phyloP scores from a whole-genome alignment of 53 echinoderm and acorn worm species.

The Henricia sp. region DNA sequence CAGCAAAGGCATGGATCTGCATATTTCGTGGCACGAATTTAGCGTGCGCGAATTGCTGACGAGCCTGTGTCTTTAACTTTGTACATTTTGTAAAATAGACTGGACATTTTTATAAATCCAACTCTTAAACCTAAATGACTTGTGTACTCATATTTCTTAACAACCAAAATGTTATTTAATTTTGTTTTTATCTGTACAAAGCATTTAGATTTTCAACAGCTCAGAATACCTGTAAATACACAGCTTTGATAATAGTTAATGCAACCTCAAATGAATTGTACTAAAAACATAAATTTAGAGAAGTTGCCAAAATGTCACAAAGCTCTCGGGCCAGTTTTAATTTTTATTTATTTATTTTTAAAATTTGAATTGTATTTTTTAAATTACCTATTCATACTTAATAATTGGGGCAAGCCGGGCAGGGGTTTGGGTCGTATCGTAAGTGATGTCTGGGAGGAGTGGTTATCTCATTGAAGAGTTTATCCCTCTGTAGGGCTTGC shows the following conservation, averaged over 20 bases:
- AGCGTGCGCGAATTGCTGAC: too few species aligned
- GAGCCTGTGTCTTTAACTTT: neutral
- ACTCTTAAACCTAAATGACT: conserved; percentile 24
- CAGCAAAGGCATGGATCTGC: too few species aligned
- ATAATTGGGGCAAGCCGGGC: too few species aligned
- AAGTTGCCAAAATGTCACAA: neutral
- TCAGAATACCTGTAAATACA: neutral
- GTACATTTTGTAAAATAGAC: conserved; percentile 15
- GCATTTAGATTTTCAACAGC: neutral
- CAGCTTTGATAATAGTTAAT: neutral
- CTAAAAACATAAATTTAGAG: neutral
- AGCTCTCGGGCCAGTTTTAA: neutral
- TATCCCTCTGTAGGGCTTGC: too few species aligned
- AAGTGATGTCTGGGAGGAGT: too few species aligned
- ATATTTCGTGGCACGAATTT: too few species aligned
- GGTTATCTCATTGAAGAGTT: too few species aligned
- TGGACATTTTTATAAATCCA: conserved; percentile 25
- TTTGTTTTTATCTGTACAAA: conserved; percentile 20
- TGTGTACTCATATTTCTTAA: conserved; percentile 18
- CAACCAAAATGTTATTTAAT: conserved; percentile 2
- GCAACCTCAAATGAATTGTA: neutral
- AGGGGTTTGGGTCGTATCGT: too few species aligned
- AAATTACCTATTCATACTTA: too few species aligned
- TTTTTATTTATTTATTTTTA: too few species aligned
- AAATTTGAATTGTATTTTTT: too few species aligned